Evolutionary conservation across 37 sponge, comb jelly and placozoan genomes (phyloP).

Genomic region (Eunapius fragilis): DNA sequence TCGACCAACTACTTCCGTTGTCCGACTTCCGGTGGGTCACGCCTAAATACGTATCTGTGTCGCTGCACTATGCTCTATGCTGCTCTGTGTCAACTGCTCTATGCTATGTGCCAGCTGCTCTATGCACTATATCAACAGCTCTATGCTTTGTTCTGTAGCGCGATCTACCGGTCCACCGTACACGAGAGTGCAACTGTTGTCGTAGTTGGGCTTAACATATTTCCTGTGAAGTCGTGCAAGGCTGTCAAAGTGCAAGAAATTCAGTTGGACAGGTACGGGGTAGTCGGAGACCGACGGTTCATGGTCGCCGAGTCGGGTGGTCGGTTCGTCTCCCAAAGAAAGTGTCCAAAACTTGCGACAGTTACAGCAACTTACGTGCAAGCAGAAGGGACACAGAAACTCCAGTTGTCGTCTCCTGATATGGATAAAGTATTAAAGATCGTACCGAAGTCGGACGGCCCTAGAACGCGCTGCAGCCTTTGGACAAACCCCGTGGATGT

Average conservation of each 20-base stretch:
- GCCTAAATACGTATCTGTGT: no score
- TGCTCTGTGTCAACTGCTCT: no score
- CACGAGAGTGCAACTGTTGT: constrained; percentile 17
- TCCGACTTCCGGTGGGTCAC: no score
- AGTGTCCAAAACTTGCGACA: constrained; percentile 64
- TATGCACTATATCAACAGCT: no score
- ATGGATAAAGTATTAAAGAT: constrained; percentile 20
- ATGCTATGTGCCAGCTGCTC: no score
- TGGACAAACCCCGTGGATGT: constrained; percentile 59
- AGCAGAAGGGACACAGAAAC: constrained; percentile 1
- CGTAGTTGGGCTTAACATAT: constrained; percentile 47
- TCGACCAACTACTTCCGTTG: no score
- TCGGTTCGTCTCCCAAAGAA: constrained; percentile 75
- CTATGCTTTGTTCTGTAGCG: no score
- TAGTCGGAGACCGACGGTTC: constrained; percentile 68
- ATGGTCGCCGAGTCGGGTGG: constrained; percentile 69
- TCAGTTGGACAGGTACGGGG: constrained; percentile 51
- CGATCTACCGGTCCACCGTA: no score
- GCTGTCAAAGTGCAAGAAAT: constrained; percentile 42
- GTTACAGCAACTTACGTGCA: constrained; percentile 36
- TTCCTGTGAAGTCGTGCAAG: constrained; percentile 83
- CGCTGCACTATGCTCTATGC: no score
- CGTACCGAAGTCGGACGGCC: constrained; percentile 33
- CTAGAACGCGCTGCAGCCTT: constrained; percentile 29
- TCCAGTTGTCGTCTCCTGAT: constrained; percentile 51